phyloP scores from a whole-genome alignment of 1,140 invertebrate species.

The Neuroterus valhalla region DNA sequence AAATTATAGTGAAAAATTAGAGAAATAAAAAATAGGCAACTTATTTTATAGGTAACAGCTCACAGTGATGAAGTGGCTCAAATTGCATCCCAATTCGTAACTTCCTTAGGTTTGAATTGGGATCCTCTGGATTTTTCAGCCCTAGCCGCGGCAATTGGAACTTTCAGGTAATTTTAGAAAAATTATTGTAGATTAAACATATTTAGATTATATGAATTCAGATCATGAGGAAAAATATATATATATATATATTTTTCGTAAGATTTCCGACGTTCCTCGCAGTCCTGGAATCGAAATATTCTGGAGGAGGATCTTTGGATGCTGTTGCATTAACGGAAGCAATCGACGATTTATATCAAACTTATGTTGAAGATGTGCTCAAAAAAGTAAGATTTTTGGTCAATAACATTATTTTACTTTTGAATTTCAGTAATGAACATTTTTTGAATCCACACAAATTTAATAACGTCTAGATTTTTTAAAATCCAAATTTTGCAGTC shows the following conservation, averaged over 20 bases:
- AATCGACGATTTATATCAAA: slow-evolving; percentile 84
- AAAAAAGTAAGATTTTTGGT: slow-evolving; percentile 79
- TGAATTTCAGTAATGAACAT: background rate
- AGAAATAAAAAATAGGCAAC: no score
- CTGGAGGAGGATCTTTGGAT: slow-evolving; percentile 77
- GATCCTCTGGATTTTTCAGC: slow-evolving; percentile 81
- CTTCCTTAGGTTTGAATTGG: slow-evolving; percentile 80
- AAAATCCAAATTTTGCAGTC: no score
- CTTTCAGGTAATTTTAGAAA: slow-evolving; percentile 65
- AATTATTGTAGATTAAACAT: background rate
- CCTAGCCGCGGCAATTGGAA: slow-evolving; percentile 79
- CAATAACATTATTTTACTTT: slow-evolving; percentile 2
- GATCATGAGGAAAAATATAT: background rate
- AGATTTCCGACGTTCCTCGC: slow-evolving; percentile 82
- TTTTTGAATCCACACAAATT: no score
- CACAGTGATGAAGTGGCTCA: slow-evolving; percentile 80
- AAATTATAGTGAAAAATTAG: no score
- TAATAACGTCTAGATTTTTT: no score
- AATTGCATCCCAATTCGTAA: slow-evolving; percentile 80
- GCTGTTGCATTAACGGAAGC: slow-evolving; percentile 81
- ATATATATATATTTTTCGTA: slow-evolving; percentile 36
- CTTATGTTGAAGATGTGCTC: slow-evolving; percentile 87
- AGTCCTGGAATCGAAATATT: slow-evolving; percentile 83
- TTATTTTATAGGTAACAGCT: slow-evolving; percentile 78
- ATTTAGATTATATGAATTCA: background rate